phyloP scores from a whole-genome alignment of 2,113 vertebrate species.

The Heloderma charlesbogerti region DNA sequence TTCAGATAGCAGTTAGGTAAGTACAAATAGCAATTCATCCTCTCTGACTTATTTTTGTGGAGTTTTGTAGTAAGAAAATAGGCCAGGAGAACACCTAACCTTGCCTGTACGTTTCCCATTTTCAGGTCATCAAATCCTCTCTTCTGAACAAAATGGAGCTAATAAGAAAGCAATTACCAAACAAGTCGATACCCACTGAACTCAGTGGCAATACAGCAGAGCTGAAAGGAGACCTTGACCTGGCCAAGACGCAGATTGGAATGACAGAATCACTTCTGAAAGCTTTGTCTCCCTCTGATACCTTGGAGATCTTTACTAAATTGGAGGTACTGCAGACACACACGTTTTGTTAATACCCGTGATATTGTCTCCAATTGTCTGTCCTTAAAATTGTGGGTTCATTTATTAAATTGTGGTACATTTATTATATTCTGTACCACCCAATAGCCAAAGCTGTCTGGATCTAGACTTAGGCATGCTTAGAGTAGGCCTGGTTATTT shows the following conservation, averaged over 20 bases:
- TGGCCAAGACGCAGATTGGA: slow-evolving; percentile 80
- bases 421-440: too few relatives aligned
- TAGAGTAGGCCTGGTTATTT: too few relatives aligned
- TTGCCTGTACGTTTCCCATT: slow-evolving; percentile 33
- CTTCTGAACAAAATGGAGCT: slow-evolving; percentile 77
- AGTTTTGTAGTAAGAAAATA: slow-evolving; percentile 13
- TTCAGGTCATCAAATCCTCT: slow-evolving; percentile 81
- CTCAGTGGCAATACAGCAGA: slow-evolving; percentile 63
- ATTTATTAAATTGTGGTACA: too few relatives aligned
- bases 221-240: slow-evolving; percentile 75
- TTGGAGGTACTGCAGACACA: slow-evolving; percentile 73
- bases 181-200: background rate
- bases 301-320: slow-evolving; percentile 82
- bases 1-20: background rate
- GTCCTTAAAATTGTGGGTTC: too few relatives aligned
- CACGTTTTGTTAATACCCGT: slow-evolving; percentile 5
- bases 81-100: slow-evolving; percentile 4
- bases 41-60: background rate
- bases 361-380: background rate
- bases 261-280: slow-evolving; percentile 81
- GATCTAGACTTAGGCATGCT: too few relatives aligned
- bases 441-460: too few relatives aligned
- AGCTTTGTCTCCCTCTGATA: slow-evolving; percentile 80
- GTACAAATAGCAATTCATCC: background rate
- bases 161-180: slow-evolving; percentile 64